A percentile compares a stretch with the other conserved stretches of the same genome.
phyloP scores from a whole-genome alignment of 1,140 invertebrate genomes.

The Pachyrhynchus sulphureomaculatus region DNA sequence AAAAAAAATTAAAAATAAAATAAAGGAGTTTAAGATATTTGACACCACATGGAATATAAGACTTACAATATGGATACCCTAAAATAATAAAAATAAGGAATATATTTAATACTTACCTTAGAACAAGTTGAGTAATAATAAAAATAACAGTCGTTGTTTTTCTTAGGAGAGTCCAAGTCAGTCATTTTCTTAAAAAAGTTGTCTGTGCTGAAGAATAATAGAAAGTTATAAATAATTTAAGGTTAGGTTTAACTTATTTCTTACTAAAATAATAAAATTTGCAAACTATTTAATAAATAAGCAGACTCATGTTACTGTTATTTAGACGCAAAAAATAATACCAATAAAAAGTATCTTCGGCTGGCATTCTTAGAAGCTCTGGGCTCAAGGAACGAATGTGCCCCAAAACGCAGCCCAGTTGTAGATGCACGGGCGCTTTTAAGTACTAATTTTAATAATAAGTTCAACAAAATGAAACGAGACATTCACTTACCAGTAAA shows the following conservation, averaged over 20 bases:
- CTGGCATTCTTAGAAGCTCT: too few species aligned
- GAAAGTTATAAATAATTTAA: constrained; percentile 23
- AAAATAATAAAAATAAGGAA: constrained; percentile 16
- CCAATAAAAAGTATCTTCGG: neutral
- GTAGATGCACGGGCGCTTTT: too few species aligned
- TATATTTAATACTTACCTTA: constrained; percentile 60
- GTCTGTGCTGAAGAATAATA: constrained; percentile 46
- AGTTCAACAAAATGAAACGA: neutral
- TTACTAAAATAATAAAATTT: too few species aligned
- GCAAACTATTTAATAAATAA: too few species aligned
- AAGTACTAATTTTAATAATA: too few species aligned
- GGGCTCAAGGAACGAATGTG: too few species aligned
- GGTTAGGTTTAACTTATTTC: constrained; percentile 26
- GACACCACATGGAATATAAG: too few species aligned
- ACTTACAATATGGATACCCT: constrained; percentile 17
- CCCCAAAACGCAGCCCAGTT: too few species aligned
- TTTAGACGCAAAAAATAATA: neutral
- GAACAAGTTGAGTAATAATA: constrained; percentile 81
- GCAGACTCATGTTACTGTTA: too few species aligned
- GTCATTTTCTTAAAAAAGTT: constrained; percentile 53
- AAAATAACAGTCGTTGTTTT: constrained; percentile 81
- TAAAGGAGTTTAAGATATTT: too few species aligned
- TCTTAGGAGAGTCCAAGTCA: constrained; percentile 61
- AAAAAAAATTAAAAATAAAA: too few species aligned
- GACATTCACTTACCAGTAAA: neutral